Evolutionary conservation across 2,113 vertebrate genomes (phyloP).

Genomic region (Neodontobutis hainanensis): DNA sequence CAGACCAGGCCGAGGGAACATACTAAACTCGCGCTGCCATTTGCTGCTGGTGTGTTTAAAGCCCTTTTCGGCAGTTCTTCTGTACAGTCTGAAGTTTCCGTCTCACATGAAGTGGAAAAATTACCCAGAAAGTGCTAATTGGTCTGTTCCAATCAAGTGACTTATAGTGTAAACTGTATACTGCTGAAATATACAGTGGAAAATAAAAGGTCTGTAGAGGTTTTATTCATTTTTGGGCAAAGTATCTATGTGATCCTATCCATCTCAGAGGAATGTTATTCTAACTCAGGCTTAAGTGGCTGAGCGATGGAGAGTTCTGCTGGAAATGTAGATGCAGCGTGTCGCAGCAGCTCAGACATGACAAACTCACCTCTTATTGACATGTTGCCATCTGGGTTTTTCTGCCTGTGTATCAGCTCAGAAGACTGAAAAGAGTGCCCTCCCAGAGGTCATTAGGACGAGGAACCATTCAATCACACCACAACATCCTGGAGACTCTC

Average conservation of each 20-base stretch:
- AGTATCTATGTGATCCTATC: too few relatives aligned
- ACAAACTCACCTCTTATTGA: slow-evolving; percentile 15
- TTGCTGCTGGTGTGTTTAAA: slow-evolving; percentile 18
- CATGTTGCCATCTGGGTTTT: slow-evolving; percentile 10
- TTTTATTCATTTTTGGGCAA: too few relatives aligned
- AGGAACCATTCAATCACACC: slow-evolving; percentile 50
- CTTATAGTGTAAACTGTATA: too few relatives aligned
- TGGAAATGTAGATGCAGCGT: slow-evolving; percentile 4
- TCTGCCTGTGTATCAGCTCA: slow-evolving; percentile 23
- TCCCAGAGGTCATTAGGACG: slow-evolving; percentile 49
- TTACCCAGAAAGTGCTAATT: too few relatives aligned
- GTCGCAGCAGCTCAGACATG: slow-evolving; percentile 1
- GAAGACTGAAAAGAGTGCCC: slow-evolving; percentile 35
- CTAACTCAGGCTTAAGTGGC: background rate
- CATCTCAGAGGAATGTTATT: background rate
- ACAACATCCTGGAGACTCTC: slow-evolving; percentile 40
- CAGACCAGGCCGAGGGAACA: slow-evolving; percentile 13
- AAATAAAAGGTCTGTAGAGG: too few relatives aligned
- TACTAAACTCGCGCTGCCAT: slow-evolving; percentile 14
- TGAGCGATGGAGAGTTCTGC: background rate
- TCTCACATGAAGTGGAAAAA: too few relatives aligned
- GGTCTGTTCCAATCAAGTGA: too few relatives aligned
- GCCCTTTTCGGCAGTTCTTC: slow-evolving; percentile 19
- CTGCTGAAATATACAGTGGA: too few relatives aligned
- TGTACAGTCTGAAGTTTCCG: background rate